phyloP scores from a whole-genome alignment of 2,113 vertebrate species.

The Barnardius zonarius region DNA sequence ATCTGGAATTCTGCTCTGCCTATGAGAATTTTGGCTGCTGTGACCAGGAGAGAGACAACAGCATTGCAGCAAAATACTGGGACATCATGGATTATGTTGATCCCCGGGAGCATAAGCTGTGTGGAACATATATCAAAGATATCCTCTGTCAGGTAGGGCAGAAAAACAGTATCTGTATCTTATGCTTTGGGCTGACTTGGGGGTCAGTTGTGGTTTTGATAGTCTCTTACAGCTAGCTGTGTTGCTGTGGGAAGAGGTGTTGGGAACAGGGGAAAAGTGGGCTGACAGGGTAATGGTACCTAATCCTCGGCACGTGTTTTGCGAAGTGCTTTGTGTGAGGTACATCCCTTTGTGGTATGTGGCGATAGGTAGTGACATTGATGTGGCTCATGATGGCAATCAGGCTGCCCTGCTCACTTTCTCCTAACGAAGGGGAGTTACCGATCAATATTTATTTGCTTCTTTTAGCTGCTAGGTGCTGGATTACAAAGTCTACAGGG shows the following conservation, averaged over 20 bases:
- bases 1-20: slow-evolving; percentile 82
- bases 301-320: neutral
- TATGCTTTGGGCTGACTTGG: neutral
- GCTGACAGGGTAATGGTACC: neutral
- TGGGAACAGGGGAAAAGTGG: neutral
- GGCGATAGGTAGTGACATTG: neutral
- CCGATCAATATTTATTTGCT: neutral
- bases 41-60: slow-evolving; percentile 75
- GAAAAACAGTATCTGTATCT: neutral
- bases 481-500: neutral
- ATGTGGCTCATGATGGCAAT: neutral
- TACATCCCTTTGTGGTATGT: neutral
- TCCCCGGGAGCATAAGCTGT: slow-evolving; percentile 57
- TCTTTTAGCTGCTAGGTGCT: neutral
- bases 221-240: neutral
- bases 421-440: neutral
- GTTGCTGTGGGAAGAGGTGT: neutral
- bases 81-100: slow-evolving; percentile 77
- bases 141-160: slow-evolving; percentile 84
- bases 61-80: slow-evolving; percentile 79
- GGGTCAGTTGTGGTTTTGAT: neutral
- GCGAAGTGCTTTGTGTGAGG: neutral
- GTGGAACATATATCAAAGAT: slow-evolving; percentile 79
- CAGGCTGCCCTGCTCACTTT: neutral
- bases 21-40: slow-evolving; percentile 85